Base-by-base conservation (phyloP, 2,113 vertebrate genomes). In the Mustela nigripes region DNA sequence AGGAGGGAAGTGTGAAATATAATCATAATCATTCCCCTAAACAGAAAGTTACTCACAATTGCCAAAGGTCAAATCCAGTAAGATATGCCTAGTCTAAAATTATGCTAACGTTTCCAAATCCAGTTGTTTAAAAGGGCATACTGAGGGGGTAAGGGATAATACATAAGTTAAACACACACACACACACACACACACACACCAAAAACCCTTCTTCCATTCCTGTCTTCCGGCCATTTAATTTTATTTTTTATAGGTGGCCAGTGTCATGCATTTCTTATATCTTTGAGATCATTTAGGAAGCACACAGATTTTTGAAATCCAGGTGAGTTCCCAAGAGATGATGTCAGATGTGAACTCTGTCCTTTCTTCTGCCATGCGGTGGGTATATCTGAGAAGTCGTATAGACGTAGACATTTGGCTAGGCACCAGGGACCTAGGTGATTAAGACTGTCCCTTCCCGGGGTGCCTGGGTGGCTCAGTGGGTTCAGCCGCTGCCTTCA, bases 1-100 rank as follows among this genome's bases (percentile, higher is more conserved):
- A 76, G 93, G 92, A 95, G 76, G 48, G 4, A 94, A 69, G 84
- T 85, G 94, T 89, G 71, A 98, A 85, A 73, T 71, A 45, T 33
- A 96, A 76, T 95, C 94, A 85, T 67, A 94, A 84, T 89, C 74
- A 14, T 63, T 90, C 56, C n/a, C 71, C 94, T 84, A 96, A 98
- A 96, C 97, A 97, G 96, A 98, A 98, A 96, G 73, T 83, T 92
- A 50, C 80, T 92, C 50, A 22, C 48, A n/a, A 89, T 62, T 88
- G 78, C 87, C 92, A 26, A 91, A 97, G 97, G 87, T 92, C 90
- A 94, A 65, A 74, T 84, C 65, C 87, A 95, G 76, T 85, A 87
- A 86, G 95, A 80, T 53, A 76, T 65, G 50, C n/a, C 73, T 60
- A 16, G 92, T 84, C 82, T 93, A 93, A 97, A 89, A 92, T 86